These are phyloP conservation scores for Atta texana DNA, from an alignment of 1,140 invertebrate species.

Conservation along the genomic window DNA sequence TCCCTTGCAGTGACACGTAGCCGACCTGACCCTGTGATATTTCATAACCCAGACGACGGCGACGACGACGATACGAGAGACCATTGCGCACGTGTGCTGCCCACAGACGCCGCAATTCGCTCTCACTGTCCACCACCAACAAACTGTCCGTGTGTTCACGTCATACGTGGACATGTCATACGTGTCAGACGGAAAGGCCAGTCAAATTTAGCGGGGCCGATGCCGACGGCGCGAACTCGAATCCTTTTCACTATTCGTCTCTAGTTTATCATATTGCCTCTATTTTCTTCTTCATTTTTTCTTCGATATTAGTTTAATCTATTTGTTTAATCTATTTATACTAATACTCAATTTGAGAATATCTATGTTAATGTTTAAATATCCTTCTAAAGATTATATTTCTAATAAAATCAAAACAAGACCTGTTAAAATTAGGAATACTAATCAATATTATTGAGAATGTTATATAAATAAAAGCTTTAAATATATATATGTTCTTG, in stretches of 20 bases:
- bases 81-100: slow-evolving; percentile 46
- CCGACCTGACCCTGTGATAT: slow-evolving; percentile 74
- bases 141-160: slow-evolving; percentile 6
- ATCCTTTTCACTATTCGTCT: slow-evolving; percentile 24
- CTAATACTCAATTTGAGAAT: not conserved
- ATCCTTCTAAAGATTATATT: not conserved
- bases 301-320: not conserved
- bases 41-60: slow-evolving; percentile 72
- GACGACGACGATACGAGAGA: slow-evolving; percentile 54
- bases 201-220: slow-evolving; percentile 47
- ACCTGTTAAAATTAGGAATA: not conserved
- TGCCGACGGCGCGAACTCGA: slow-evolving; percentile 11
- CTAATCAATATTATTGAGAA: not conserved
- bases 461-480: not conserved
- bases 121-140: slow-evolving; percentile 30
- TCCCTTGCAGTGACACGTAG: slow-evolving; percentile 65
- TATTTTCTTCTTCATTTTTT: not conserved
- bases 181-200: slow-evolving; percentile 31
- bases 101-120: slow-evolving; percentile 64
- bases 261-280: slow-evolving; percentile 21
- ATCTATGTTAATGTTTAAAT: not conserved
- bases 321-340: too few relatives aligned
- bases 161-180: slow-evolving; percentile 49
- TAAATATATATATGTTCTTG: not conserved
- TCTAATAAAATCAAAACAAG: not conserved